These are phyloP conservation scores for Pyrrhosoma nymphula DNA, from an alignment of 2,888 invertebrate genomes.

Conservation along the genomic window DNA sequence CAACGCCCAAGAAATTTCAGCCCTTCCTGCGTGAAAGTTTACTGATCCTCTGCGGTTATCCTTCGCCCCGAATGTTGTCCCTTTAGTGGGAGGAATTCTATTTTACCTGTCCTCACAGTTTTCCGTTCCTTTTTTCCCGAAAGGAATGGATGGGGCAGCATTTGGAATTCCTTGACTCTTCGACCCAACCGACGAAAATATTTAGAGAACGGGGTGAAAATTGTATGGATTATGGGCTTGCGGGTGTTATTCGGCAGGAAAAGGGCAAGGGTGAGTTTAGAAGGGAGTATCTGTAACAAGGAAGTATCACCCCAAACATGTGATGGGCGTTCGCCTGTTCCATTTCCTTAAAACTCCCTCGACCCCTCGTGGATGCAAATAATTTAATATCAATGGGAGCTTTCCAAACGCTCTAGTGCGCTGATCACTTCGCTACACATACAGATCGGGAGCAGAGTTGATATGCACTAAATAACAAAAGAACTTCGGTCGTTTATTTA, in stretches of 20 bases:
- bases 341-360: too few relatives aligned
- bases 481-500: too few relatives aligned
- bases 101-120: constrained; percentile 1
- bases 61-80: background rate
- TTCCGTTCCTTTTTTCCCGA: background rate
- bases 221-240: background rate
- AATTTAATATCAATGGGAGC: too few relatives aligned
- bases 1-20: background rate
- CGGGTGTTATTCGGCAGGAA: background rate
- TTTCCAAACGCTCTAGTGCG: too few relatives aligned
- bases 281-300: too few relatives aligned
- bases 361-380: too few relatives aligned
- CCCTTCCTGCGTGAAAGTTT: background rate
- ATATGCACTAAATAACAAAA: too few relatives aligned
- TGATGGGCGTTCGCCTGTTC: too few relatives aligned
- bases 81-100: background rate
- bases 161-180: background rate
- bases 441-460: too few relatives aligned
- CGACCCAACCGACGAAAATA: background rate
- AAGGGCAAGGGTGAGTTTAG: too few relatives aligned
- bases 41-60: constrained; percentile 10
- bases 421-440: too few relatives aligned
- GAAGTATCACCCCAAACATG: too few relatives aligned
- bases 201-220: background rate
- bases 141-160: background rate